Base-by-base conservation (phyloP, 2,888 invertebrate genomes). In the Sclerodermus sp. region DNA sequence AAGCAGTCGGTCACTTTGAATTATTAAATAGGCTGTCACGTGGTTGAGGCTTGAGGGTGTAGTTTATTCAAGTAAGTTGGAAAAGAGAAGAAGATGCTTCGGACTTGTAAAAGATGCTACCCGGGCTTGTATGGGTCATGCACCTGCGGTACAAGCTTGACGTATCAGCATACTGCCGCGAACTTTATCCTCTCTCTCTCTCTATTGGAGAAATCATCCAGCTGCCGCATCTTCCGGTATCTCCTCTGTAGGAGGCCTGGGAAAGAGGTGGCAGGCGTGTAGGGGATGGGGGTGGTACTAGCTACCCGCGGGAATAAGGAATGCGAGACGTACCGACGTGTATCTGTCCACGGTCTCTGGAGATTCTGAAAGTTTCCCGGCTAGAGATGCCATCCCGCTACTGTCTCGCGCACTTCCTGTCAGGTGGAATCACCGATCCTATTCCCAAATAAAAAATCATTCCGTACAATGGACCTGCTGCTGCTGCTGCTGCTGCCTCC, bases 351-450 rank as follows among this genome's bases (percentile, higher is more conserved):
- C 50, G 56, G 57, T 50, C 63, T 64, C 58, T 54, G 46, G 58
- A 66, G 65, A 68, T 68, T 68, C 60, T 60, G 49, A 66, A 73
- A 74, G 63, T 73, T 73, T 70, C 59, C 62, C 51, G 45, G 23
- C 40, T 42, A 47, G 45, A 53, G 52, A 49, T 46, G 31, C 23
- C 23, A 52, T 44, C 45, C 44, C 49, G 46, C 50, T 53, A 53
- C 49, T 52, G 51, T 56, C 51, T 53, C 40, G 45, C 53, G 23
- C 23, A 8, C 23, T 5, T 23, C 23, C 23, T 8, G 23, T 23
- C 23, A 23, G 23, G 23, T n/a, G n/a, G 8, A 23, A 23, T 23
- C 3, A 23, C 8, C 23, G 4, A n/a, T 23, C 3, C 23, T 5
- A 23, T 23, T 23, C 23, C 23, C 3, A 3, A 3, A 5, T 23